Base-by-base conservation (phyloP, 2,888 invertebrate genomes). In the Timandra comae region DNA sequence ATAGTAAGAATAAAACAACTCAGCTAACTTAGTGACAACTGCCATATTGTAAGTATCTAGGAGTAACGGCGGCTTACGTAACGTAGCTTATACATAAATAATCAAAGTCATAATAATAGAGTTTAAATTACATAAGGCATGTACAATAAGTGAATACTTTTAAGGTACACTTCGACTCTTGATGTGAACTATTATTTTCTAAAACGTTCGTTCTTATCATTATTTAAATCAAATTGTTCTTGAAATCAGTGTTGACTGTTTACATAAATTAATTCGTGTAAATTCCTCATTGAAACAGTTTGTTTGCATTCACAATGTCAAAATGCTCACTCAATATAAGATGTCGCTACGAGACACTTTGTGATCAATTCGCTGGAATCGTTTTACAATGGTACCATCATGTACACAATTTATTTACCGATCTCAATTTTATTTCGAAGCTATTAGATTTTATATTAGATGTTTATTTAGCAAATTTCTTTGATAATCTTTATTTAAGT, bases 11-110 rank as follows among this genome's bases (percentile, higher is more conserved):
- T 54, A 49, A 63, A 31, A 68, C 79, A 81, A 81, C 78, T 73
- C 79, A 78, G 84, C 84, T 85, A 85, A 80, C 81, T 68, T 78
- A 74, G 75, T 74, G 77, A 81, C 75, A 79, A 85, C 85, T 84
- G 85, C 85, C 85, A 85, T 85, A 85, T 73, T 75, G 73, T 85
- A 82, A 84, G 80, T 57, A 77, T 66, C 59, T 80, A 80, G 72
- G 55, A 65, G 51, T 73, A 70, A 69, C 61, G 61, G 63, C 65
- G 69, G 66, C 67, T 67, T 75, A 72, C 65, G 49, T 52, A 46
- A 41, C 38, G 33, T 62, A 64, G 56, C 37, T 47, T 64, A 64
- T 50, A 49, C 52, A 50, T 78, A 69, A 63, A 68, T 80, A 81
- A 80, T 77, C 76, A 71, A 73, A 84, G 84, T 84, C 84, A 85